phyloP scores from a whole-genome alignment of 2,797 vertebrate genomes.

The Myotis planiceps region DNA sequence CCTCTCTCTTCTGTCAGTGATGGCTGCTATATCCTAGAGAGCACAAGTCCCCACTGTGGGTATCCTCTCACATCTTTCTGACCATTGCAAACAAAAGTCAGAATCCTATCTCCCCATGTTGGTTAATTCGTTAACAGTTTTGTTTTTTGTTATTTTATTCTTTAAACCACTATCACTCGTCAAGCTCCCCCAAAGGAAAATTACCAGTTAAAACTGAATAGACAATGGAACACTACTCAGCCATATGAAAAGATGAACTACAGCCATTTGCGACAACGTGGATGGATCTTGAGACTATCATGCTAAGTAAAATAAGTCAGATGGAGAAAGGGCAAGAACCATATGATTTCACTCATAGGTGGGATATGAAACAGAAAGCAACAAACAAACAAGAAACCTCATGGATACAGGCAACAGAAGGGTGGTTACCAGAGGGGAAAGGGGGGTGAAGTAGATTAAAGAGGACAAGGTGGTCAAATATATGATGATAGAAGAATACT shows the following conservation, averaged over 20 bases:
- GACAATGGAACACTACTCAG: not conserved
- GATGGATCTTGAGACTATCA: not conserved
- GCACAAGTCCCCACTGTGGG: not conserved
- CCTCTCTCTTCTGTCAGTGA: not conserved
- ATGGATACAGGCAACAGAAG: not conserved
- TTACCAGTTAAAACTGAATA: slow-evolving; percentile 39
- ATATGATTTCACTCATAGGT: not conserved
- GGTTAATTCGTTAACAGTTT: not conserved
- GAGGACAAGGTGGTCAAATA: not conserved
- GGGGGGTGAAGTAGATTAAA: not conserved
- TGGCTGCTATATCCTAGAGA: too few relatives aligned
- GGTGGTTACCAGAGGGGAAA: not conserved
- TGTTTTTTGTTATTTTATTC: not conserved
- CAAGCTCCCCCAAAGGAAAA: slow-evolving; percentile 9
- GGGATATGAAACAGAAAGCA: not conserved
- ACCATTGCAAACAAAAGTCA: not conserved
- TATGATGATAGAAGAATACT: not conserved
- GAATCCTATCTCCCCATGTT: not conserved
- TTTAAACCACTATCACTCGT: not conserved
- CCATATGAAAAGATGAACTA: not conserved
- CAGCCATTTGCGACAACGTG: not conserved
- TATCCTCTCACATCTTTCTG: not conserved
- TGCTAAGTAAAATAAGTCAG: not conserved
- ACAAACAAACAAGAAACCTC: not conserved
- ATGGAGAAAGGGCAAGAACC: not conserved